These are phyloP conservation scores for Drosophila micromelanica DNA, from an alignment of 1,140 invertebrate genomes.

Conservation along the genomic window DNA sequence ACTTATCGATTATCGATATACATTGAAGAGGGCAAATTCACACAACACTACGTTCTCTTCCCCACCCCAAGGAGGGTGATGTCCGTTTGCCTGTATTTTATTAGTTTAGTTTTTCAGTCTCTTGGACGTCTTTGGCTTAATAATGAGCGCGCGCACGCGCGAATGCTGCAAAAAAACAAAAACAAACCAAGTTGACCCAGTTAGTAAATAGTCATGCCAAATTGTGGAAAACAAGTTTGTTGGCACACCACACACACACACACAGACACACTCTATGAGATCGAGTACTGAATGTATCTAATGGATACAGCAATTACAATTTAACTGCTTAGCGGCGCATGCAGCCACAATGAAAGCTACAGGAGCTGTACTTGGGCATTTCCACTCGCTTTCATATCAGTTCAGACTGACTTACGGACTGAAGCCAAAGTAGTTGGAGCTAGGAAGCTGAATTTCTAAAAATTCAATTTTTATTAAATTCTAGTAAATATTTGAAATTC, in stretches of 20 bases:
- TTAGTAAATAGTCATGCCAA: slow-evolving; percentile 65
- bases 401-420: neutral
- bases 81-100: neutral
- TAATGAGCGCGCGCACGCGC: slow-evolving; percentile 49
- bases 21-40: too few species aligned
- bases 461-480: too few species aligned
- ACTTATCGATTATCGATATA: neutral
- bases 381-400: slow-evolving; percentile 9
- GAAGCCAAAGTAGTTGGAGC: neutral
- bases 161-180: slow-evolving; percentile 25
- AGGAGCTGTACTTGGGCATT: slow-evolving; percentile 34
- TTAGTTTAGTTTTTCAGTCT: slow-evolving; percentile 2
- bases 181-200: slow-evolving; percentile 69
- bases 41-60: too few species aligned
- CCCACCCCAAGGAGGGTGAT: too few species aligned
- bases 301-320: slow-evolving; percentile 59
- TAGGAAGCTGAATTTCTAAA: too few species aligned
- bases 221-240: slow-evolving; percentile 73
- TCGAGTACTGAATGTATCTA: slow-evolving; percentile 48
- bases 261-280: slow-evolving; percentile 3
- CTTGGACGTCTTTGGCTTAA: slow-evolving; percentile 28
- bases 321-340: slow-evolving; percentile 43
- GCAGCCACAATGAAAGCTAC: slow-evolving; percentile 48
- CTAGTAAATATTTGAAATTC: too few species aligned
- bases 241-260: slow-evolving; percentile 18